These are phyloP conservation scores for Rhinella marina DNA, from an alignment of 2,797 vertebrate genomes.

Conservation along the genomic window DNA sequence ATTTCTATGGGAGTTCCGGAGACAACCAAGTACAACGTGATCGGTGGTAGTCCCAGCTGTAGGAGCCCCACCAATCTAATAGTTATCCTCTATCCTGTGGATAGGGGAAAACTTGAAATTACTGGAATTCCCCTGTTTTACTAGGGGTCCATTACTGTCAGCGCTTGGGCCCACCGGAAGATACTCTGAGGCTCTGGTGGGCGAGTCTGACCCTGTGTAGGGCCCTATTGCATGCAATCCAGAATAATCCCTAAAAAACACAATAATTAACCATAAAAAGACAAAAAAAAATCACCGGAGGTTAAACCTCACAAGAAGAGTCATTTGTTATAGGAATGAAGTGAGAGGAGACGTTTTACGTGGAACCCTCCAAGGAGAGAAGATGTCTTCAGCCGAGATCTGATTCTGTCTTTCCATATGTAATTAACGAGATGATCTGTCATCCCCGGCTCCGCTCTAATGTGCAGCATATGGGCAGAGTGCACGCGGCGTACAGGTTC, in stretches of 20 bases:
- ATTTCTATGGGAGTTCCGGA: too few species aligned
- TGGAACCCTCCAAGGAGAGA: constrained; percentile 13
- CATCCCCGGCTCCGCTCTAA: not conserved
- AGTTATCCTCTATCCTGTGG: too few species aligned
- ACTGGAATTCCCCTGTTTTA: too few species aligned
- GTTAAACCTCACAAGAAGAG: not conserved
- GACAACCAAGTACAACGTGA: too few species aligned
- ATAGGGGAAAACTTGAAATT: too few species aligned
- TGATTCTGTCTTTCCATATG: not conserved
- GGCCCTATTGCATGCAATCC: not conserved
- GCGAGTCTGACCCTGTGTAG: too few species aligned
- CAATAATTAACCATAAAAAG: not conserved
- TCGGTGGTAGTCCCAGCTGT: too few species aligned
- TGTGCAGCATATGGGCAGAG: not conserved
- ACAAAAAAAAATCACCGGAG: not conserved
- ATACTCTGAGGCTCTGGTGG: too few species aligned
- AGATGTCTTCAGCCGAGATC: not conserved
- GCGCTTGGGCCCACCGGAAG: too few species aligned
- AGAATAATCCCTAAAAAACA: not conserved
- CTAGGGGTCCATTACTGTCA: too few species aligned
- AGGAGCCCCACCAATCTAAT: too few species aligned
- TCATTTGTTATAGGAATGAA: not conserved
- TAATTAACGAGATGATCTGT: constrained; percentile 37
- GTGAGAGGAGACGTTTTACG: not conserved
- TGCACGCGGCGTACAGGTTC: not conserved